Base-by-base conservation (phyloP, 2,888 invertebrate species). In the Scaptodrosophila latifasciaeformis region DNA sequence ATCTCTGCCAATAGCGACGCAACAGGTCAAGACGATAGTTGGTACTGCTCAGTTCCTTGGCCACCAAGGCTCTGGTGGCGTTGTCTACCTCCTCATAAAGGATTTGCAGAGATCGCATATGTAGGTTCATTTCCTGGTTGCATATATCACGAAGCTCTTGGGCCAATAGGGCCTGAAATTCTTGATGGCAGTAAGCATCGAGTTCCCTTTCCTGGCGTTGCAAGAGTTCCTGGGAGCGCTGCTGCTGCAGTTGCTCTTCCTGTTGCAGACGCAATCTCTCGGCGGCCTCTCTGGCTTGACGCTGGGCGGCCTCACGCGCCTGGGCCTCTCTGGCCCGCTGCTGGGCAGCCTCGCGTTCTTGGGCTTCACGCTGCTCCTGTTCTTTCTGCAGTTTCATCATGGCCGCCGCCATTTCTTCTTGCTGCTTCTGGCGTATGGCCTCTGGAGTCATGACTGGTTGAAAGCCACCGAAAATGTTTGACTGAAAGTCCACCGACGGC, bases 1-100 rank as follows among this genome's bases (percentile, higher is more conserved):
- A 91, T 29, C 85, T 82, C 10, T 74, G 71, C 30, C 87, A 86
- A 54, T 87, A 88, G 29, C 85, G 85, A 12, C 79, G 63, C 37
- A 84, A 61, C 1, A 89, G 59, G 68, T 86, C 19, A 67, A 77
- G 27, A 68, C 87, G 65, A 19, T 80, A 71, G 12, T 70, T 59
- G 47, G 70, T 60, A 7, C 37, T 51, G 21, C 54, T 13, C 2
- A 48, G 0, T 15, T 60, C 42, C 4, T 29, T 2, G n/a, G 29
- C 12, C 3, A 44, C 21, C 12, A 63, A 2, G 1, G 44, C 39
- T 0, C 12, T 4, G 0, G 49, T 56, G 2, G 51, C 4, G 4
- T 43, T 7, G 1, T 52, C 31, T 15, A 76, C 9, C 17, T 63
- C 10, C 1, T 37, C 0, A 3, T 59, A 61, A 34, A 46, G 61